Percentiles rank a stretch among this genome's conserved stretches.
Evolutionary conservation across 2,113 vertebrate species (phyloP).

Genomic region (Microtus montanus): DNA sequence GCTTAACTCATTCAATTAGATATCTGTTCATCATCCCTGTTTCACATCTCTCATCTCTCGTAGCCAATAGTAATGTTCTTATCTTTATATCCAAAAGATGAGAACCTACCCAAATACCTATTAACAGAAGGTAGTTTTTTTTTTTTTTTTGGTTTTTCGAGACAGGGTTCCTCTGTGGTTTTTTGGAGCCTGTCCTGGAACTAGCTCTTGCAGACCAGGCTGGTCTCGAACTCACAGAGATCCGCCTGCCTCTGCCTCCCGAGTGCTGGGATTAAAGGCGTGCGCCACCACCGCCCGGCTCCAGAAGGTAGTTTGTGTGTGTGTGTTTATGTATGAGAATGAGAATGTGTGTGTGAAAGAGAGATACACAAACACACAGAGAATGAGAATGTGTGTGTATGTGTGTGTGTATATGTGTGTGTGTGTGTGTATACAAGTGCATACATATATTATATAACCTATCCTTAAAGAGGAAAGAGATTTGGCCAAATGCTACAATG

Average conservation of each 20-base stretch:
- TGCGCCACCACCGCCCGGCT: no score
- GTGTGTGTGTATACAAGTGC: not conserved
- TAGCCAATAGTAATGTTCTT: not conserved
- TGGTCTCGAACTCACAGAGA: no score
- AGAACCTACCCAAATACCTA: not conserved
- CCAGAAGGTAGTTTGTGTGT: not conserved
- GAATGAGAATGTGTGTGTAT: not conserved
- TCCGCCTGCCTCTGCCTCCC: no score
- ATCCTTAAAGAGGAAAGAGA: conserved; percentile 12
- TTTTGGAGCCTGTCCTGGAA: no score
- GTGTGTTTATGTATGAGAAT: not conserved
- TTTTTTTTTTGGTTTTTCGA: no score
- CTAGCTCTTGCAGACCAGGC: no score
- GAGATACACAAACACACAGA: not conserved
- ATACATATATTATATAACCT: not conserved
- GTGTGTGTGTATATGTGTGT: not conserved
- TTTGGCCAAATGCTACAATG: not conserved
- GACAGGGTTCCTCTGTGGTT: no score
- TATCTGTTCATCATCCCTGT: not conserved
- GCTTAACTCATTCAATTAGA: not conserved
- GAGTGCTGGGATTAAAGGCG: no score
- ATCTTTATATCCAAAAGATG: not conserved
- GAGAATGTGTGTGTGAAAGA: no score
- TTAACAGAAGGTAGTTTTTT: not conserved
- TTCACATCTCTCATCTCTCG: not conserved